These are phyloP conservation scores for Lutraria lutraria DNA, from an alignment of 2,888 invertebrate species.

Conservation along the genomic window DNA sequence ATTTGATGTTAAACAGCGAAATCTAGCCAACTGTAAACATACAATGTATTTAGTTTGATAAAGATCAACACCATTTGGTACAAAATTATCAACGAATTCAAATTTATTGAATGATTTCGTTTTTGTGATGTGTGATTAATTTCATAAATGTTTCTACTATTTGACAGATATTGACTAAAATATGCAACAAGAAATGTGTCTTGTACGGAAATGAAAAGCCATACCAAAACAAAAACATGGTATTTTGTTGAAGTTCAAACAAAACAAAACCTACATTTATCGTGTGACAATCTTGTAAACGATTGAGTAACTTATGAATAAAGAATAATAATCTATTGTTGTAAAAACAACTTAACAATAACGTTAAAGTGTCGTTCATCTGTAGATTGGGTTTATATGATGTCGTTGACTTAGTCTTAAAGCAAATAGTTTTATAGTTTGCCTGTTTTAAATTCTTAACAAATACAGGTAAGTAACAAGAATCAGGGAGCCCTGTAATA, in stretches of 20 bases:
- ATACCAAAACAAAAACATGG: background rate
- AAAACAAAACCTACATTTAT: constrained; percentile 11
- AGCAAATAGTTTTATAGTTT: too few species aligned
- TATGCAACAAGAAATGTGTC: background rate
- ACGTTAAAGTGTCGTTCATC: background rate
- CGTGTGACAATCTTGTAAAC: background rate
- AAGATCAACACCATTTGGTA: background rate
- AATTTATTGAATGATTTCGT: background rate
- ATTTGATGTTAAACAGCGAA: constrained; percentile 4
- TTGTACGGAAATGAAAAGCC: background rate
- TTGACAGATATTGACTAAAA: background rate
- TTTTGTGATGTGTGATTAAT: background rate
- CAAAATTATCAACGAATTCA: background rate
- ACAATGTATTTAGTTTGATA: background rate
- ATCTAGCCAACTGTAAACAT: background rate
- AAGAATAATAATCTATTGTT: constrained; percentile 2
- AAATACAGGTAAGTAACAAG: too few species aligned
- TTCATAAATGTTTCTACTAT: background rate
- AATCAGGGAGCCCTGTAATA: too few species aligned
- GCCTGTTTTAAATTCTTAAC: too few species aligned
- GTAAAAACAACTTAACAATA: background rate
- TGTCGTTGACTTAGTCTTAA: background rate
- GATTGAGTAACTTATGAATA: constrained; percentile 6
- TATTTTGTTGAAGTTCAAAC: background rate
- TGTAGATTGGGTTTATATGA: background rate